Base-by-base conservation (phyloP, 2,113 vertebrate species). In the Parus major region DNA sequence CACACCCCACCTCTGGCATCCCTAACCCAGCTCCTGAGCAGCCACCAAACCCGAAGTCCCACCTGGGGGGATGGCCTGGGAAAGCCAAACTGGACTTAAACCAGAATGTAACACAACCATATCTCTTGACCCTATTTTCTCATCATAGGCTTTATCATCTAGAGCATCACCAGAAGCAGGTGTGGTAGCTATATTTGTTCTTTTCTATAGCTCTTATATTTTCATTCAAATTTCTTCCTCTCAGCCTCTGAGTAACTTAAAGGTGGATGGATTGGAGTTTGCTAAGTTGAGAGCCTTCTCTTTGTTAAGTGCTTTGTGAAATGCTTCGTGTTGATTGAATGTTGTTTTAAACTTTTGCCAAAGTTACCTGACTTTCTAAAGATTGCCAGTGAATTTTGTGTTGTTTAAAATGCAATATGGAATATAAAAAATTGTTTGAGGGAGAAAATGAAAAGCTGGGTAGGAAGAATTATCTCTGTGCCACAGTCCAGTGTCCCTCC, bases 71-170 rank as follows among this genome's bases (percentile, higher is more conserved):
- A 44, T 14, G 11, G 33, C 27, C 36, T 21, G 27, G 44, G 14
- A 60, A 77, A 59, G 31, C 3, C 25, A 86, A 59, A 42, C 2
- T 52, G 9, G 7, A 27, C 14, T 59, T 68, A 68, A 72, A 35
- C 9, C 9, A 31, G 31, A 22, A 25, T 7, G 1, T 13, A 59
- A 23, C 1, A 10, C 6, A 28, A 3, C 3, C 12, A 0, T 5
- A 0, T 19, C 22, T 28, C 15, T 47, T 56, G 8, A 33, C 18
- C 2, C 11, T 33, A 7, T 10, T 6, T 68, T 59, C 21, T 36
- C 0, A 1, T 27, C n/a, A n/a, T n/a, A n/a, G 46, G 6, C 2
- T 22, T 5, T 77, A 12, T 33, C 6, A 15, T 14, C 3, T 33
- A 31, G 7, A 35, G 4, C 1, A 36, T 31, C 3, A 17, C 7